These are phyloP conservation scores for Vulpes vulpes DNA, from an alignment of 2,113 vertebrate genomes.

Conservation along the genomic window DNA sequence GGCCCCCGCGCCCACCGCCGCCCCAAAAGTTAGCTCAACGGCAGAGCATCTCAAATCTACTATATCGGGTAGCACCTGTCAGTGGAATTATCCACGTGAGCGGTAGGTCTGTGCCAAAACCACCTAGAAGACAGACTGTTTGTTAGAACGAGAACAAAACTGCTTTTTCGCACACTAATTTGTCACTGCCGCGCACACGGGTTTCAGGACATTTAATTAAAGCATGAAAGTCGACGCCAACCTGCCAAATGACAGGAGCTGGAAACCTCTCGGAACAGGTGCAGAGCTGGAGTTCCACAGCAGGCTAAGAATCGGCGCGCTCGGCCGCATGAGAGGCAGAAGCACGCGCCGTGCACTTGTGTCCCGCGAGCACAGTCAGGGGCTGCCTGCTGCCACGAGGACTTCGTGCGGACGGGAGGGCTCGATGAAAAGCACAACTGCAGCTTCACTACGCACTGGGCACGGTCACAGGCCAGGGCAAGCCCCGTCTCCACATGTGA, in stretches of 20 bases:
- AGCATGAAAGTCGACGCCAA: constrained; percentile 6
- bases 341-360: not conserved
- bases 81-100: not conserved
- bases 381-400: no score
- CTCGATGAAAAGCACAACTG: not conserved
- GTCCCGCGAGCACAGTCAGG: no score
- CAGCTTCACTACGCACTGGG: not conserved
- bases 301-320: not conserved
- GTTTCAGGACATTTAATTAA: constrained; percentile 32
- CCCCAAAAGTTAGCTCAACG: not conserved
- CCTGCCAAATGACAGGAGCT: not conserved
- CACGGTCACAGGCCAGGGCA: not conserved
- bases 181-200: not conserved
- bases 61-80: constrained; percentile 29
- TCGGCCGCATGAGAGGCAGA: not conserved
- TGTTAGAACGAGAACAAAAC: not conserved
- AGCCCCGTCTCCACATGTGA: not conserved
- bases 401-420: not conserved
- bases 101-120: not conserved
- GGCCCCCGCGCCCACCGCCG: not conserved
- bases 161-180: not conserved
- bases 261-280: not conserved
- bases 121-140: not conserved
- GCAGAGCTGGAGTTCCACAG: not conserved
- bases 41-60: not conserved